Evolutionary conservation across 2,113 vertebrate species (phyloP).

Genomic region (Amazona guildingii): DNA sequence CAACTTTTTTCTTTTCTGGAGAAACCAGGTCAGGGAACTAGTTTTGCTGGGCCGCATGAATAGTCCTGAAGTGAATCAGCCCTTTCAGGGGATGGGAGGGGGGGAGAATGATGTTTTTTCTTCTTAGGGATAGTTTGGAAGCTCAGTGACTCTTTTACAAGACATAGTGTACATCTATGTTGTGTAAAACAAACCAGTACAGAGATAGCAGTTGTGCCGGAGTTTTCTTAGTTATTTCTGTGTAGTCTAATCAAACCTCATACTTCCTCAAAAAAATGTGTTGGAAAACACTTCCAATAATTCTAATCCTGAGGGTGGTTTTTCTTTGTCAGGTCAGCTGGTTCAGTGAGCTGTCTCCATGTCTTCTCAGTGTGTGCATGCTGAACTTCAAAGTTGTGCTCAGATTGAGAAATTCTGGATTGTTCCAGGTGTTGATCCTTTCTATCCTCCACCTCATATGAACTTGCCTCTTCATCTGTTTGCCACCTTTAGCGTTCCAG

Average conservation of each 20-base stretch:
- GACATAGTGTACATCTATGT: not conserved
- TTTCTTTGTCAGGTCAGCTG: not conserved
- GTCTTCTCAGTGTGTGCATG: not conserved
- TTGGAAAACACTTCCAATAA: not conserved
- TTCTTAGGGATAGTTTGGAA: not conserved
- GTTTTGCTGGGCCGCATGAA: not conserved
- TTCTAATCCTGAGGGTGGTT: not conserved
- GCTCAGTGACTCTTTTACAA: not conserved
- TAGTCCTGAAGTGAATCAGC: not conserved
- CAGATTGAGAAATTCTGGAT: not conserved
- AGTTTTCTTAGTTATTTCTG: not conserved
- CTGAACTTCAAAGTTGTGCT: not conserved
- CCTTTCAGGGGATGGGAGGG: not conserved
- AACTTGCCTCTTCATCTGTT: not conserved
- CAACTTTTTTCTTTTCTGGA: not conserved
- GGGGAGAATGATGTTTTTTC: not conserved
- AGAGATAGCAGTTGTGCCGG: not conserved
- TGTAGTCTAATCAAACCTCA: not conserved
- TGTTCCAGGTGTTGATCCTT: not conserved
- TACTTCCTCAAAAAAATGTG: not conserved
- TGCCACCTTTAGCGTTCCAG: not conserved
- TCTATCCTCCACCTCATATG: not conserved
- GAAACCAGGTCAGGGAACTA: not conserved
- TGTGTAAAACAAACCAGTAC: not conserved
- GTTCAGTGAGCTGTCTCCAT: not conserved